Conservation (phyloP, 2,888 invertebrate genomes). For the Gerosis bhagava region DNA sequence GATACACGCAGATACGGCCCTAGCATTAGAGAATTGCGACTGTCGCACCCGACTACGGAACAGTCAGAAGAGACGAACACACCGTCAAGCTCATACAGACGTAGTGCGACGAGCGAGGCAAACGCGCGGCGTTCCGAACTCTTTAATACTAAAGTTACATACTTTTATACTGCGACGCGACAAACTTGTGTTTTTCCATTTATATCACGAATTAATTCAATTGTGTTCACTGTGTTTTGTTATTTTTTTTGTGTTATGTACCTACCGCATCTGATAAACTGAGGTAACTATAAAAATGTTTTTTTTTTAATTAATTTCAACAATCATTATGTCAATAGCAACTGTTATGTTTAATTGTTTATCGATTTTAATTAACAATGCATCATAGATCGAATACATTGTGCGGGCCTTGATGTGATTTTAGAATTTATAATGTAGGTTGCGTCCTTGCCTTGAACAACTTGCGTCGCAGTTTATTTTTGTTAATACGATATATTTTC, state of each 20-base stretch:
- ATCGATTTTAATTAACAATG: constrained; percentile 14
- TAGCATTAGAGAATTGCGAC: constrained; percentile 18
- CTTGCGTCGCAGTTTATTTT: constrained; percentile 71
- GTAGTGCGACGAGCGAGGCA: constrained; percentile 38
- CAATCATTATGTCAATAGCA: constrained; percentile 12
- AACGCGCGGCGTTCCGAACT: constrained; percentile 34
- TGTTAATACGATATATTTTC: constrained; percentile 51
- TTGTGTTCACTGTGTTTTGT: no score
- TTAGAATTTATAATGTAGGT: constrained; percentile 67
- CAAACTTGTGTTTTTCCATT: constrained; percentile 22
- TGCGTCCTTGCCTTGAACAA: constrained; percentile 73
- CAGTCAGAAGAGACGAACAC: neutral
- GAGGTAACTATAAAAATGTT: no score
- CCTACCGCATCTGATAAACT: no score
- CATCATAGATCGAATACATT: constrained; percentile 2
- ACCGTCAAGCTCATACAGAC: no score
- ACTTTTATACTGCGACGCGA: constrained; percentile 28
- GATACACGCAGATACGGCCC: no score
- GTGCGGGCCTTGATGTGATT: constrained; percentile 65
- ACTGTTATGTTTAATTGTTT: constrained; percentile 10
- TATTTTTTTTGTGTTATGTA: no score
- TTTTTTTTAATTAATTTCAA: no score
- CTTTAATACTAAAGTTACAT: constrained; percentile 11
- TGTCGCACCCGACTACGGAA: neutral
- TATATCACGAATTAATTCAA: no score